Percentiles rank a stretch among this genome's conserved stretches.
These are phyloP conservation scores for Melitaea cinxia DNA, from an alignment of 1,140 invertebrate genomes.

Conservation along the genomic window DNA sequence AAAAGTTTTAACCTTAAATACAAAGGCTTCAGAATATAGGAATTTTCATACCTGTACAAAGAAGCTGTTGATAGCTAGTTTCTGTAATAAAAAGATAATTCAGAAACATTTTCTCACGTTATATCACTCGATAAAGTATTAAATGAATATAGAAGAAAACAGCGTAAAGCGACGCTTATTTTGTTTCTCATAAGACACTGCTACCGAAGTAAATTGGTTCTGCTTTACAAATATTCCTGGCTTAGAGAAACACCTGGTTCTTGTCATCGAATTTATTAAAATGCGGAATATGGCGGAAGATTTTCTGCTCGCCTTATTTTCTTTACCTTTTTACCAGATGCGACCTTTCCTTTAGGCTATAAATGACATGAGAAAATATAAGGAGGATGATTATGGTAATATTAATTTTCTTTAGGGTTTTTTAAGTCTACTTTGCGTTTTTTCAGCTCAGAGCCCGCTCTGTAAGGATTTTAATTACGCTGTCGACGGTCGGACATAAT, in stretches of 20 bases:
- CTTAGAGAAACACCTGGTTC: slow-evolving; percentile 29
- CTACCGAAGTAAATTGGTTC: slow-evolving; percentile 27
- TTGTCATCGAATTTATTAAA: slow-evolving; percentile 39
- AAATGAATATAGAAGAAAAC: slow-evolving; percentile 13
- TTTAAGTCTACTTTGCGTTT: slow-evolving; percentile 3
- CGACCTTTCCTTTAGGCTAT: slow-evolving; percentile 11
- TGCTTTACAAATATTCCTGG: slow-evolving; percentile 21
- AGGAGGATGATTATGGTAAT: slow-evolving; percentile 12
- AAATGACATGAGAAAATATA: slow-evolving; percentile 24
- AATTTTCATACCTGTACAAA: slow-evolving; percentile 8
- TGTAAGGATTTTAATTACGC: slow-evolving; percentile 6
- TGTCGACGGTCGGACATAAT: background rate
- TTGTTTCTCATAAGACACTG: slow-evolving; percentile 20
- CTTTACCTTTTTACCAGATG: slow-evolving; percentile 24
- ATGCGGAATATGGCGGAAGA: slow-evolving; percentile 9
- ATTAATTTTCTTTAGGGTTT: slow-evolving; percentile 15
- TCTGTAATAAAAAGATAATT: slow-evolving; percentile 8
- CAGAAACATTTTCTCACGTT: slow-evolving; percentile 8
- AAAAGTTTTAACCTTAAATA: slow-evolving; percentile 1
- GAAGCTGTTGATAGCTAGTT: slow-evolving; percentile 4
- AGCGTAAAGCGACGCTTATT: background rate
- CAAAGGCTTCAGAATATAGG: slow-evolving; percentile 1
- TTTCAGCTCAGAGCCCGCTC: background rate
- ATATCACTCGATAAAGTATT: slow-evolving; percentile 12
- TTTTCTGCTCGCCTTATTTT: slow-evolving; percentile 20